A percentile compares a stretch with the other conserved stretches of the same genome.
phyloP scores from a whole-genome alignment of 2,797 vertebrate species.

The Fratercula arctica region DNA sequence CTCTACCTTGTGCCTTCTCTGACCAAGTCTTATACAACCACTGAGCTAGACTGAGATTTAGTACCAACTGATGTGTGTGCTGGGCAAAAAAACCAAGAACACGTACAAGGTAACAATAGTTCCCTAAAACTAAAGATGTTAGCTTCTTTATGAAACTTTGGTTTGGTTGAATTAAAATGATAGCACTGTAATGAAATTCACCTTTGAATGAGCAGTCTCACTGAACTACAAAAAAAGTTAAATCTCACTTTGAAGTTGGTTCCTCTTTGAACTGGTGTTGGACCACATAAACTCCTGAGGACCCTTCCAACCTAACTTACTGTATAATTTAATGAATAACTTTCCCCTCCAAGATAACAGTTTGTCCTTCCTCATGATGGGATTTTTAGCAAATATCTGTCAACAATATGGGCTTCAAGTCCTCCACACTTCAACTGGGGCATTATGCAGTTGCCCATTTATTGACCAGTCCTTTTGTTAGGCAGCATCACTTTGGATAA shows the following conservation, averaged over 20 bases:
- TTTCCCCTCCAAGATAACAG: neutral
- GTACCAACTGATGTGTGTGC: neutral
- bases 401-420: neutral
- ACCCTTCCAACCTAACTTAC: neutral
- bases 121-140: neutral
- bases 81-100: neutral
- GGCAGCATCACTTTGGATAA: neutral
- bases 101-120: neutral
- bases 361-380: neutral
- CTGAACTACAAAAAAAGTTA: neutral
- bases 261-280: neutral
- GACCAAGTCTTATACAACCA: accelerated
- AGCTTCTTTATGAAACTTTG: neutral
- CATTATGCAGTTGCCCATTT: neutral
- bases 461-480: neutral
- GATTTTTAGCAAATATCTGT: neutral
- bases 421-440: neutral
- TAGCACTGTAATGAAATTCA: neutral
- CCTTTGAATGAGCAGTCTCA: neutral
- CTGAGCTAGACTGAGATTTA: neutral
- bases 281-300: neutral
- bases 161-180: neutral
- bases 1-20: neutral
- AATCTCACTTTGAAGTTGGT: neutral
- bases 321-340: neutral